phyloP scores from a whole-genome alignment of 1,140 invertebrate genomes.

The Drosophila elegans region DNA sequence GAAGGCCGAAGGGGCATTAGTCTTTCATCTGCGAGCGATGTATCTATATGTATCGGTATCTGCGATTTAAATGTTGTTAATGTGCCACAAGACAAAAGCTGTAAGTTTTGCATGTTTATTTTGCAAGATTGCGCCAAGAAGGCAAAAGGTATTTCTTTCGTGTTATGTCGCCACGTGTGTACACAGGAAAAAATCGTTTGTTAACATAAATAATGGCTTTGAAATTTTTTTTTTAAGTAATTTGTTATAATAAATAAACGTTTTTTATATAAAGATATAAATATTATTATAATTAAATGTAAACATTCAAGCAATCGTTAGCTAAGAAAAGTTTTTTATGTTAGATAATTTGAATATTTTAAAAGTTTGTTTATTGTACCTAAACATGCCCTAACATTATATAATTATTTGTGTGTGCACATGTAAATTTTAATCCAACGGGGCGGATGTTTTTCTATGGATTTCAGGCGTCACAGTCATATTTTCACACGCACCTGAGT shows the following conservation, averaged over 20 bases:
- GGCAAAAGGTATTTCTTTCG: conserved; percentile 44
- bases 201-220: too few species aligned
- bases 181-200: not conserved
- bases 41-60: conserved; percentile 12
- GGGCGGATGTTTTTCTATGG: conserved; percentile 45
- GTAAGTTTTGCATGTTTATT: conserved; percentile 43
- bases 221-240: too few species aligned
- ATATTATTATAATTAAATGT: too few species aligned
- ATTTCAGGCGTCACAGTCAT: conserved; percentile 15
- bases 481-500: conserved; percentile 71
- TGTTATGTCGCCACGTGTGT: conserved; percentile 33
- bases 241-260: too few species aligned
- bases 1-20: conserved; percentile 50
- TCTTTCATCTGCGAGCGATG: conserved; percentile 24
- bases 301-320: too few species aligned
- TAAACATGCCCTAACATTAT: not conserved
- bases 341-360: not conserved
- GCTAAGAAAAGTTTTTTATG: too few species aligned
- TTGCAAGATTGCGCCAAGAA: conserved; percentile 58
- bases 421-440: not conserved
- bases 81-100: conserved; percentile 39
- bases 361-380: not conserved
- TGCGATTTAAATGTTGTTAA: conserved; percentile 54
- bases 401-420: not conserved
- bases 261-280: too few species aligned